Base-by-base conservation (phyloP, 2,113 vertebrate genomes). In the Tachysurus vachellii region DNA sequence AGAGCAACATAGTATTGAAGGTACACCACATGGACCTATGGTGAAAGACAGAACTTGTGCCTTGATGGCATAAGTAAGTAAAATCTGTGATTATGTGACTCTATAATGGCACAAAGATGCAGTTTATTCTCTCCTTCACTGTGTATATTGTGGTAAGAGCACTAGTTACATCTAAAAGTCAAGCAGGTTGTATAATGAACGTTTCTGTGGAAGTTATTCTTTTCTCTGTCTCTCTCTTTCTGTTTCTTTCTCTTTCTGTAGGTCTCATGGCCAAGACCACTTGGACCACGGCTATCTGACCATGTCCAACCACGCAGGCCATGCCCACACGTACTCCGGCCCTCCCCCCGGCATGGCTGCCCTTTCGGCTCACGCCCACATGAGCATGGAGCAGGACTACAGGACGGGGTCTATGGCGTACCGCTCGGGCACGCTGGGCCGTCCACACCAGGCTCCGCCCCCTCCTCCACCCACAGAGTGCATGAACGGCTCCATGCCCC, bases 241-340 rank as follows among this genome's bases (percentile, higher is more conserved):
- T 50, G 31, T 70, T 26, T 81, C 3, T 82, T 19, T 56, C 68
- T 13, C 23, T 16, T 9, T 44, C 11, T 82, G 36, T 91, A 99
- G 98, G 95, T 97, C 96, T 77, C 97, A 97, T 19, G 93, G 95
- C 1, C 95, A 92, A 3, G 97, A 99, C 82, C 93, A 95, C 77
- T 95, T 95, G 10, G 96, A 95, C 89, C 97, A 97, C 86, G 97
- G 97, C 70, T 99, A 97, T 70, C 97, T 97, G 64, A 96, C 96
- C 77, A 96, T 97, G 88, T 97, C 97, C 90, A 99, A 97, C 93
- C 97, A 99, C 11, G 96, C 96, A 19, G 94, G 97, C 85, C 96
- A 97, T 9, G 94, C 94, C 82, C 94, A 95, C 92, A 95, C 95
- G 31, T 95, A 95, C 90, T 97, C 97, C 3, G 94, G 97, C 84